phyloP scores from a whole-genome alignment of 53 echinoderm and acorn worm genomes.

The Crossaster papposus region DNA sequence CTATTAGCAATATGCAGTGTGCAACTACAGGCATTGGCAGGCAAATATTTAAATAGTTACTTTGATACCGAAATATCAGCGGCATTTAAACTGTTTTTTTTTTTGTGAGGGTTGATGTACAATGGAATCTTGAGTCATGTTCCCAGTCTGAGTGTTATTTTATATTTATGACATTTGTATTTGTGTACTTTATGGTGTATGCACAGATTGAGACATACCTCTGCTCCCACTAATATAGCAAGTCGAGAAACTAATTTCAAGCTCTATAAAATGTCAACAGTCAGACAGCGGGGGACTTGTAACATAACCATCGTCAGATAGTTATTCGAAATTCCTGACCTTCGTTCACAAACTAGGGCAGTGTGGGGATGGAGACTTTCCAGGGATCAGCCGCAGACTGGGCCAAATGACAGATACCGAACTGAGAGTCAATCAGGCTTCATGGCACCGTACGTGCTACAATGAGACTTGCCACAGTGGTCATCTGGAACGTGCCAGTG shows the following conservation, averaged over 20 bases:
- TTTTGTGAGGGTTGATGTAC: background rate
- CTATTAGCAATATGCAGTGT: background rate
- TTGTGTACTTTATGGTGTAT: background rate
- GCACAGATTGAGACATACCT: constrained; percentile 5
- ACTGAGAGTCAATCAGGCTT: background rate
- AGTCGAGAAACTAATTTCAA: constrained; percentile 25
- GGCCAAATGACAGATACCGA: background rate
- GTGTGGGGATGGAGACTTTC: constrained; percentile 32
- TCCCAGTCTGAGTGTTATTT: background rate
- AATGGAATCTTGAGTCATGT: background rate
- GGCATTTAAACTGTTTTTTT: background rate
- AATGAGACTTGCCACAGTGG: constrained; percentile 39
- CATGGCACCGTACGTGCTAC: constrained; percentile 57
- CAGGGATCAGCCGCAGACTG: constrained; percentile 18
- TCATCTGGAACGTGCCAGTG: constrained; percentile 53
- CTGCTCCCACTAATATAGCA: constrained; percentile 14
- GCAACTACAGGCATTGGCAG: constrained; percentile 3
- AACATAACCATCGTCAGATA: background rate
- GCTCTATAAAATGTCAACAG: constrained; percentile 38
- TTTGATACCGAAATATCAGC: background rate
- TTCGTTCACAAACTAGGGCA: constrained; percentile 24
- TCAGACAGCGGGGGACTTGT: constrained; percentile 21
- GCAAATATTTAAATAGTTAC: background rate
- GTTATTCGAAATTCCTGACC: constrained; percentile 7
- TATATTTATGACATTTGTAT: background rate